These are phyloP conservation scores for Polypterus senegalus DNA, from an alignment of 2,113 vertebrate species.

Conservation along the genomic window DNA sequence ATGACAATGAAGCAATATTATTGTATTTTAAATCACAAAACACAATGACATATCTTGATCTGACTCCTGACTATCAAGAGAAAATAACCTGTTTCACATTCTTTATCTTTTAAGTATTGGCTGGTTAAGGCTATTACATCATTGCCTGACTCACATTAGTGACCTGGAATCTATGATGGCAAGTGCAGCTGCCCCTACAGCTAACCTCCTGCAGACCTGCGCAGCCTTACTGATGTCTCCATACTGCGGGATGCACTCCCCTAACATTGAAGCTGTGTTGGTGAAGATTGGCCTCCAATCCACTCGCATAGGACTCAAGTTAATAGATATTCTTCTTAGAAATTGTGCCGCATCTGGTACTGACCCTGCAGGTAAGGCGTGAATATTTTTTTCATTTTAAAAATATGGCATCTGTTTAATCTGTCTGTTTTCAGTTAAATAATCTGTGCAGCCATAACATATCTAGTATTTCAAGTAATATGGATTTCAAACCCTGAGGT, in stretches of 20 bases:
- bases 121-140: slow-evolving; percentile 90
- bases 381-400: background rate
- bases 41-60: background rate
- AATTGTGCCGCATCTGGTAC: slow-evolving; percentile 94
- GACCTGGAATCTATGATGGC: slow-evolving; percentile 97
- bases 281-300: slow-evolving; percentile 97
- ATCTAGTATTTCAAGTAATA: too few relatives aligned
- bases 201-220: slow-evolving; percentile 91
- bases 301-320: slow-evolving; percentile 83
- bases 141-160: slow-evolving; percentile 92
- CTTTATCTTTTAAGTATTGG: slow-evolving; percentile 67
- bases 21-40: too few relatives aligned
- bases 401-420: too few relatives aligned
- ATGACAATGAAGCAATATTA: too few relatives aligned
- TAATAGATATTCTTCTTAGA: slow-evolving; percentile 92
- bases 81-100: slow-evolving; percentile 1
- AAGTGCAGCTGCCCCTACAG: slow-evolving; percentile 88
- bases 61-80: too few relatives aligned
- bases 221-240: slow-evolving; percentile 94
- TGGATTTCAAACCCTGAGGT: too few relatives aligned
- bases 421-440: too few relatives aligned
- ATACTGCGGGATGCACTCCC: slow-evolving; percentile 97
- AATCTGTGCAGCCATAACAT: too few relatives aligned
- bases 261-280: slow-evolving; percentile 92
- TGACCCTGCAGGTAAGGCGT: slow-evolving; percentile 71